Conservation (phyloP, 2,113 vertebrate genomes). For the Dendropsophus ebraccatus region DNA sequence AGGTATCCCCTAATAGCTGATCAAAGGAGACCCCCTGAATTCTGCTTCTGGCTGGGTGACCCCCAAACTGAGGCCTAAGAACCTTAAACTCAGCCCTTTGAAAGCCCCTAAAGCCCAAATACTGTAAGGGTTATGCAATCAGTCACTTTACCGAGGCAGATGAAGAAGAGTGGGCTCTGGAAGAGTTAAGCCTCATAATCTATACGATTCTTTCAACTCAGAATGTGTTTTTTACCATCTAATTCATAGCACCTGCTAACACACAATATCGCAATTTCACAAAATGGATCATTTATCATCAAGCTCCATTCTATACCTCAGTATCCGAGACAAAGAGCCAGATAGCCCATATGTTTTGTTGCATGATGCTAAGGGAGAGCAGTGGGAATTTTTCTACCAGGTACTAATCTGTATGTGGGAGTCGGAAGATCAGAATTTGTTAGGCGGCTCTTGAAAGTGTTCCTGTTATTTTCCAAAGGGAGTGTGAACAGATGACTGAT, state of each 20-base stretch:
- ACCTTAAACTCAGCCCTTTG: not conserved
- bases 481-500: not conserved
- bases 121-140: not conserved
- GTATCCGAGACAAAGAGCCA: conserved; percentile 49
- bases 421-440: conserved; percentile 11
- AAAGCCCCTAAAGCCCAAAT: not conserved
- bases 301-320: conserved; percentile 54
- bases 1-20: not conserved
- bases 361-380: not conserved
- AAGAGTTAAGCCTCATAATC: conserved; percentile 10
- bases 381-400: conserved; percentile 24
- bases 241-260: conserved; percentile 57
- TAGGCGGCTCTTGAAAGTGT: not conserved
- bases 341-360: conserved; percentile 37
- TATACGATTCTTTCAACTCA: conserved; percentile 25
- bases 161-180: not conserved
- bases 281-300: conserved; percentile 57
- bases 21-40: not conserved
- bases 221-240: conserved; percentile 32
- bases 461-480: conserved; percentile 20
- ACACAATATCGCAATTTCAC: conserved; percentile 53
- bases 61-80: not conserved
- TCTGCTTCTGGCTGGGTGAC: not conserved
- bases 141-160: not conserved
- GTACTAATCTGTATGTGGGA: conserved; percentile 51